These are phyloP conservation scores for Nannospalax galili DNA, from an alignment of 2,113 vertebrate species.

Conservation along the genomic window DNA sequence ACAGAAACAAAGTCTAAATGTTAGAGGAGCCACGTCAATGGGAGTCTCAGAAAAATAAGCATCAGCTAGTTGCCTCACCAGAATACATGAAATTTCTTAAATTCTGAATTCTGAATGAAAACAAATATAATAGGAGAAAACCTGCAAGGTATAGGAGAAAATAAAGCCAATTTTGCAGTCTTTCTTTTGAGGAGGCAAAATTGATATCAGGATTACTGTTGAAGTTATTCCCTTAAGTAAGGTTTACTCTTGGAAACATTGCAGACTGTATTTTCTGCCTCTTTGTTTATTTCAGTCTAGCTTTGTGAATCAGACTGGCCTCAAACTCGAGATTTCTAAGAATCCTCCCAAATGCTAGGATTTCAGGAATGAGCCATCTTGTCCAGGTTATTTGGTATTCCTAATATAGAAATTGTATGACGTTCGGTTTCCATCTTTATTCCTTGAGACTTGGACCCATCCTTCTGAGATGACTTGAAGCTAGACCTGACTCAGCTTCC, in stretches of 20 bases:
- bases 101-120: neutral
- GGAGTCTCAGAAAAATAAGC: neutral
- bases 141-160: neutral
- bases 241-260: slow-evolving; percentile 10
- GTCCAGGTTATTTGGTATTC: no score
- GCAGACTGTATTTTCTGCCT: no score
- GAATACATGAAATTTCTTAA: neutral
- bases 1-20: neutral
- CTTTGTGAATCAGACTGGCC: no score
- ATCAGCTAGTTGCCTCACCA: neutral
- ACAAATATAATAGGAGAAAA: neutral
- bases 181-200: neutral
- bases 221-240: neutral
- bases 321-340: no score
- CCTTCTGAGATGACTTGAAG: no score
- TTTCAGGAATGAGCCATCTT: no score
- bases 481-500: no score
- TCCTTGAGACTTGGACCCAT: no score
- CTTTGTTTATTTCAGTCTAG: neutral
- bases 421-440: no score
- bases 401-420: no score
- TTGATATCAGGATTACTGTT: neutral
- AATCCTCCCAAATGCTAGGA: no score
- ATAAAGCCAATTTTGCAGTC: neutral
- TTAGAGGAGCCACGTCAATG: neutral